Evolutionary conservation across 2,888 invertebrate genomes (phyloP), one percentile per base, ranked within the genome.

Genomic region (Pyrrhosoma nymphula): DNA sequence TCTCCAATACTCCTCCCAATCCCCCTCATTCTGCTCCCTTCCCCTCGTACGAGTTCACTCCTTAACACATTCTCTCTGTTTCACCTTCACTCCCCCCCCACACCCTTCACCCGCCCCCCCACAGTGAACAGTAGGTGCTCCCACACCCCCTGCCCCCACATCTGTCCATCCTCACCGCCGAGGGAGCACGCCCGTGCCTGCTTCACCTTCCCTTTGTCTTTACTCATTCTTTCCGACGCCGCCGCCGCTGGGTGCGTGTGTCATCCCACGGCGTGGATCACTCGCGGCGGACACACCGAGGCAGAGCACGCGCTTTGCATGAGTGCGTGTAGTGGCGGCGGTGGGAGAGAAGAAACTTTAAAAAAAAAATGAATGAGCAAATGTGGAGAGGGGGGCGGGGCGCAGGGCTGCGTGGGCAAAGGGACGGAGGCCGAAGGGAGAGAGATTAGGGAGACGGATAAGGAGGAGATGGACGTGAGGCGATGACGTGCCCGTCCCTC

Each of bases 301-400:
- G n/a, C n/a, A n/a, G n/a, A n/a, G 14, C 82, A 82, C 82, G 82
- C 82, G 82, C 26, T 30, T 82, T 82, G 82, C 82, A 69, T 69
- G 69, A 20, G 12, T 12, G 4, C 69, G 69, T 47, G 47, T 47
- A 2, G 8, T 18, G 0, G 47, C 47, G 47, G 47, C 47, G 47
- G 60, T 23, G 60, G 23, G 60, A 60, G 60, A 60, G 60, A 56
- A 16, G 60, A 20, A 60, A 47, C 47, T 47, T n/a, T n/a, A n/a
- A n/a, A 56, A 60, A 60, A 16, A 23, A 18, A 18, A 60, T 18
- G 60, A 23, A 60, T 18, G 60, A 18, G 23, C 0, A 18, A 60
- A 47, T 2, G 8, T 47, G 47, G 47, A 47, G 47, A 8, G 47
- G 2, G 47, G n/a, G n/a, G 69, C 4, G 69, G n/a, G 69, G 26